Evolutionary conservation across 2,888 invertebrate species (phyloP).

Genomic region (Apantesis nais): DNA sequence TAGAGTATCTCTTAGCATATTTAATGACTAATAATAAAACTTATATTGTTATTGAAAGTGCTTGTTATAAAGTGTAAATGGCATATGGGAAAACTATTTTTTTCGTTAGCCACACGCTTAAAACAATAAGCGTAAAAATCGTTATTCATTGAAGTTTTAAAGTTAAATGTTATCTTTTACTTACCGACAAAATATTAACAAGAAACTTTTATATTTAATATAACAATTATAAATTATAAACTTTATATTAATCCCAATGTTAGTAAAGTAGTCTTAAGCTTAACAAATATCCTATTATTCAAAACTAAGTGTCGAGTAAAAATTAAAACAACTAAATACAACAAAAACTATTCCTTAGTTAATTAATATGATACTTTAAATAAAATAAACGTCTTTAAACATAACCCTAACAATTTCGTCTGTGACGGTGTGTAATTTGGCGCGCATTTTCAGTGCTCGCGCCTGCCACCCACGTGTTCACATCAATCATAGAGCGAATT

Average conservation of each 20-base stretch:
- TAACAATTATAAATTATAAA: not conserved
- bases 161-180: not conserved
- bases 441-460: slow-evolving; percentile 69
- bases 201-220: no score
- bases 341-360: not conserved
- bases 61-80: not conserved
- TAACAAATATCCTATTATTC: not conserved
- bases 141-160: not conserved
- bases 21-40: not conserved
- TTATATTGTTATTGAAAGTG: not conserved
- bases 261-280: not conserved
- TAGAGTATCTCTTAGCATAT: no score
- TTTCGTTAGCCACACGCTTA: not conserved
- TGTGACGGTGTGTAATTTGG: slow-evolving; percentile 66
- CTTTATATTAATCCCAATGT: not conserved
- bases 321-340: no score
- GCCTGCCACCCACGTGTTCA: slow-evolving; percentile 68
- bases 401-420: slow-evolving; percentile 13
- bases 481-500: slow-evolving; percentile 75
- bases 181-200: not conserved
- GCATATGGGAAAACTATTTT: not conserved
- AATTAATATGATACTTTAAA: not conserved
- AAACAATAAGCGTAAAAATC: not conserved
- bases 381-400: not conserved
- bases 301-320: not conserved